Conservation (phyloP, 2,113 vertebrate species). For the Cynocephalus volans region DNA sequence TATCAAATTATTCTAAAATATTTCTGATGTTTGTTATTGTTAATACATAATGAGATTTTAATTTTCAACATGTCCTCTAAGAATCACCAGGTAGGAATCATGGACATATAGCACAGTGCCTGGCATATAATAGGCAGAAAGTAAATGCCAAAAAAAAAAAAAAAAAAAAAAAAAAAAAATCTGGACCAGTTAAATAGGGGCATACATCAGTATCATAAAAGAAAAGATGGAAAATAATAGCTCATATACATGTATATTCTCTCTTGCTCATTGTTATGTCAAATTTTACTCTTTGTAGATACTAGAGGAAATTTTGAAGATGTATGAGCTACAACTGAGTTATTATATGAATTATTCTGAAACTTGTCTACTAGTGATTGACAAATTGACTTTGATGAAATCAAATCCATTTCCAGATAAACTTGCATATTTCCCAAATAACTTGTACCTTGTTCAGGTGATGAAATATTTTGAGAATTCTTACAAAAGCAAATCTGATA, state of each 20-base stretch:
- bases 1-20: background rate
- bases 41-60: conserved; percentile 9
- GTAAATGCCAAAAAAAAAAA: background rate
- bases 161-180: background rate
- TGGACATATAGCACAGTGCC: background rate
- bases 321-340: background rate
- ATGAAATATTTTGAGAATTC: background rate
- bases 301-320: background rate
- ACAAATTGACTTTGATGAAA: background rate
- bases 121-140: background rate
- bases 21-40: background rate
- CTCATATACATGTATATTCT: background rate
- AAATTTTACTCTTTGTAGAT: background rate
- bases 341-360: background rate
- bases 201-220: background rate
- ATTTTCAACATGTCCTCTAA: background rate
- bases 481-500: background rate
- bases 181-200: background rate
- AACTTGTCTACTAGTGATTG: conserved; percentile 2
- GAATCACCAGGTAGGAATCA: background rate
- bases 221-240: background rate
- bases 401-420: background rate
- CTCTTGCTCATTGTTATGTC: background rate
- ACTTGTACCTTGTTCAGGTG: background rate
- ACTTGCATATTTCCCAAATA: background rate